Evolutionary conservation across 2,888 invertebrate genomes (phyloP), one percentile per base, ranked within the genome.

Genomic region (Amphipyra tragopoginis): DNA sequence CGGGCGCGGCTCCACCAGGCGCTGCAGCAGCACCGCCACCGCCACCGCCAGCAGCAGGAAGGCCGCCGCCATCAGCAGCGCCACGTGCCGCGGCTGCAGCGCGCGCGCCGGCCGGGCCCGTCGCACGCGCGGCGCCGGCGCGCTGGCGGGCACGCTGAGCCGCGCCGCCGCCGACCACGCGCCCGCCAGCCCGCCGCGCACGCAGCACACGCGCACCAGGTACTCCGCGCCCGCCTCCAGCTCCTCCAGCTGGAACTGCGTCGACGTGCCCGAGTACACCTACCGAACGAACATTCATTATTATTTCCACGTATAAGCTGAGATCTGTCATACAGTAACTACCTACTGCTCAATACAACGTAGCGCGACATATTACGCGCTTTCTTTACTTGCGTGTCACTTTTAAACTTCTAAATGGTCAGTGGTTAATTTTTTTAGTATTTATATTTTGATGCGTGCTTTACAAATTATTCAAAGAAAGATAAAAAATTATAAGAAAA

Each of bases 141-240:
- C 79, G 72, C 91, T 15, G 15, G 59, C 86, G 48, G 78, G 15
- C 66, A 92, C 79, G 15, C 21, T 0, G 86, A 97, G 95, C 57
- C 96, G 95, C 78, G 96, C 90, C 51, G 96, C 89, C 55, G 96
- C 95, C 72, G 98, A 97, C 92, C 96, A 97, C 68, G 97, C 96
- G 65, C 98, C 97, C 64, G 95, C 90, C 76, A 97, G 95, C 80
- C 96, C 95, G 53, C 92, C 93, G 79, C 98, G 96, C 81, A 98
- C 96, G 33, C 97, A 97, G 91, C 97, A 97, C 71, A 98, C 97
- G 57, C 98, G 96, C 81, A 97, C 96, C 81, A 94, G 93, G 93
- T 98, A 98, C 86, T 97, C 97, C 57, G 96, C 96, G 81, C 97
- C 97, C 53, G 96, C 95, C 80, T 97, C 96, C 86, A 98, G 95